Conservation (phyloP, 2,113 vertebrate species). For the Chlamydotis undulata region DNA sequence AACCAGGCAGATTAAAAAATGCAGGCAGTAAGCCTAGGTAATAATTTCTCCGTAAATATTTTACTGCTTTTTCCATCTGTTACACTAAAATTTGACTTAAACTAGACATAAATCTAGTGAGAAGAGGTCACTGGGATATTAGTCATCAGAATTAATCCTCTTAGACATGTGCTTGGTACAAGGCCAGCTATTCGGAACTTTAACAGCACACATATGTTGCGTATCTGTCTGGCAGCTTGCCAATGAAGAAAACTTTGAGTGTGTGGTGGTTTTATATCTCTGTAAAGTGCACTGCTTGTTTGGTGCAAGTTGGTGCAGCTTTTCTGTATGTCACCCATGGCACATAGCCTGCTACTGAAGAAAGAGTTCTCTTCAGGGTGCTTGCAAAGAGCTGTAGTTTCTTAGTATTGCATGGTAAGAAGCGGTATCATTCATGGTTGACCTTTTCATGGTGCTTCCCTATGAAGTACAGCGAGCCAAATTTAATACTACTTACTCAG, state of each 20-base stretch:
- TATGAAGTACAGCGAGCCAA: background rate
- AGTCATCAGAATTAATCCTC: conserved; percentile 7
- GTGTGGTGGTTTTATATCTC: background rate
- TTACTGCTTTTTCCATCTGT: conserved; percentile 33
- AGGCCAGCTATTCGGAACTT: conserved; percentile 31
- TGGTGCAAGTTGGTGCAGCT: background rate
- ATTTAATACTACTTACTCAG: background rate
- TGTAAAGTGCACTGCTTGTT: background rate
- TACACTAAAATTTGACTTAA: conserved; percentile 31
- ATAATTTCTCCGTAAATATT: conserved; percentile 42
- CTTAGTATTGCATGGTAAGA: background rate
- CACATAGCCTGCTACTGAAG: background rate
- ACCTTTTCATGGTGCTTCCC: background rate
- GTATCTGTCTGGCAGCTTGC: conserved; percentile 17
- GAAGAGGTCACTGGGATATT: conserved; percentile 35
- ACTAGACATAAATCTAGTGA: conserved; percentile 7
- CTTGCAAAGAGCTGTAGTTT: background rate
- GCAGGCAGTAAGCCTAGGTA: background rate
- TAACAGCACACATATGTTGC: background rate
- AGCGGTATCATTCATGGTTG: background rate
- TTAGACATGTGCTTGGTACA: conserved; percentile 19
- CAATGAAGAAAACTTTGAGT: background rate
- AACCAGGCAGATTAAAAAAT: background rate
- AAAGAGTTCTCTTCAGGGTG: background rate
- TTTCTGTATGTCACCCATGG: background rate